phyloP scores from a whole-genome alignment of 2,113 vertebrate species.

The Syrmaticus mikado region DNA sequence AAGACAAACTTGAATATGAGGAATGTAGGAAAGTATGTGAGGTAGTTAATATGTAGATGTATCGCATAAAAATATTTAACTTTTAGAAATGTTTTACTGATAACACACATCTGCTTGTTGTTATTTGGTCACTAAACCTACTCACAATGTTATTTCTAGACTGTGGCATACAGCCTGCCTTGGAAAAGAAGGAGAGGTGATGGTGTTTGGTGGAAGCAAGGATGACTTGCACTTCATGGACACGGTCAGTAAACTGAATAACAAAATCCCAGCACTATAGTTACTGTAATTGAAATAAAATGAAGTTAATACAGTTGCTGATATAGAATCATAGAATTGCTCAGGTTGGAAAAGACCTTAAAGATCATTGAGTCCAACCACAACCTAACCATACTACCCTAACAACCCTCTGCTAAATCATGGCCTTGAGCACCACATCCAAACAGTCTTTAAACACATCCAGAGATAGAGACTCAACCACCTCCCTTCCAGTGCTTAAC shows the following conservation, averaged over 20 bases:
- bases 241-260: constrained; percentile 82
- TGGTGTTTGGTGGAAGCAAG: constrained; percentile 96
- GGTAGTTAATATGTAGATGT: not conserved
- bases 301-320: not conserved
- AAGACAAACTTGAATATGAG: not conserved
- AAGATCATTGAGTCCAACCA: too few relatives aligned
- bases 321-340: too few relatives aligned
- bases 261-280: not conserved
- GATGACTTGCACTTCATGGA: constrained; percentile 92
- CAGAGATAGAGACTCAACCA: too few relatives aligned
- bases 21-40: not conserved
- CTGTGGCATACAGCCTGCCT: constrained; percentile 93
- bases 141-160: constrained; percentile 62
- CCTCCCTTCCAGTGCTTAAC: too few relatives aligned
- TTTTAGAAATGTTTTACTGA: not conserved
- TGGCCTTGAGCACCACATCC: too few relatives aligned
- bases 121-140: not conserved
- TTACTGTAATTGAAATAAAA: not conserved
- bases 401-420: too few relatives aligned
- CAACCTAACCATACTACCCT: too few relatives aligned
- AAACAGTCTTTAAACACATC: too few relatives aligned
- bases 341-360: too few relatives aligned
- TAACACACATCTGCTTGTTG: not conserved
- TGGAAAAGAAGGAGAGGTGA: constrained; percentile 90
- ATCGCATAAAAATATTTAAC: not conserved